A percentile compares a stretch with the other conserved stretches of the same genome.
Conservation (phyloP, 2,113 vertebrate genomes). For the Trochalopteron elliotii region DNA sequence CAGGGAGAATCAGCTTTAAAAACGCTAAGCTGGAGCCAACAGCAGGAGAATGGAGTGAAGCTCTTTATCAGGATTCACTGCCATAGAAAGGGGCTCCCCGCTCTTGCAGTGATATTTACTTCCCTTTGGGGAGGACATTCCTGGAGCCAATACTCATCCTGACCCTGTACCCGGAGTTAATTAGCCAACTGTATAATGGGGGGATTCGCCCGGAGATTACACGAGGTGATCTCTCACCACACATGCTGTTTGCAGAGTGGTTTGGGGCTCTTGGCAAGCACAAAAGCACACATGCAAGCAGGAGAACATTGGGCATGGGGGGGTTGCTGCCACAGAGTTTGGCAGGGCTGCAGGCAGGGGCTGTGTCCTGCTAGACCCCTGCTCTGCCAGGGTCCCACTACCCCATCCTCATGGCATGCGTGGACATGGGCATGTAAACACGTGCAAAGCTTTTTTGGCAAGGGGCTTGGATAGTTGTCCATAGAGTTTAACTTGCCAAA, state of each 20-base stretch:
- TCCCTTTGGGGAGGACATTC: conserved; percentile 58
- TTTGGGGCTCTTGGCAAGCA: conserved; percentile 35
- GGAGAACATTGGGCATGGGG: neutral
- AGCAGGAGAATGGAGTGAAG: conserved; percentile 68
- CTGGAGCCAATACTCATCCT: neutral
- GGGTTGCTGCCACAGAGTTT: neutral
- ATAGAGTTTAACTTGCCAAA: neutral
- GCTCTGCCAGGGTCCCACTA: neutral
- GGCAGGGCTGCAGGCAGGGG: neutral
- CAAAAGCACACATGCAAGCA: conserved; percentile 30
- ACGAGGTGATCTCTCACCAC: conserved; percentile 21
- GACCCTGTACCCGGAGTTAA: conserved; percentile 34
- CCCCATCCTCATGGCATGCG: accelerated
- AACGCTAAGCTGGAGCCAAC: conserved; percentile 69
- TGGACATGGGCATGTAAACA: accelerated
- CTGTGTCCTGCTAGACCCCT: neutral
- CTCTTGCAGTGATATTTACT: conserved; percentile 53
- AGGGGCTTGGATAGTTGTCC: neutral
- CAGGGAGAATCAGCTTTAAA: conserved; percentile 71
- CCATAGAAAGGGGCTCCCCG: conserved; percentile 52
- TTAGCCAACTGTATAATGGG: conserved; percentile 58
- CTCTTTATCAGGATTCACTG: conserved; percentile 70
- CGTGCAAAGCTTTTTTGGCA: neutral
- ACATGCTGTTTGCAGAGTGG: conserved; percentile 41
- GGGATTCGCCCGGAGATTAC: conserved; percentile 50